Evolutionary conservation across 2,797 vertebrate species (phyloP), one percentile per base, ranked within the genome.

Genomic region (Acanthornis magna): DNA sequence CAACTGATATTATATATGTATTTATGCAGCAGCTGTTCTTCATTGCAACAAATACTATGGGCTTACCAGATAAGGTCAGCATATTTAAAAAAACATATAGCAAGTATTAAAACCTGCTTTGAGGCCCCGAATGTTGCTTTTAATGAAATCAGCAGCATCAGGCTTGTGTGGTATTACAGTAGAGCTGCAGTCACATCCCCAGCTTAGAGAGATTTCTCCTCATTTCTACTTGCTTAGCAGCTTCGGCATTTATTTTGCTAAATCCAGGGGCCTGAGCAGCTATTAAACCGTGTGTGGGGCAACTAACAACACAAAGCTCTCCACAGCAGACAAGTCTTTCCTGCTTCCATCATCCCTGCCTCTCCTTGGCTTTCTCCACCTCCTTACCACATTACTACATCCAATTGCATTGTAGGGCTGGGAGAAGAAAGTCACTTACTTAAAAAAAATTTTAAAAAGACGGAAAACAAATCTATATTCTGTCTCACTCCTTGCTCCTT

Each of bases 21-120:
- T 97, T 97, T 96, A 96, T 96, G 95, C 95, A 89, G 81, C 97
- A 97, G 96, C 96, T 97, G 96, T 92, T 96, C 92, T 96, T 96
- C 93, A 61, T 88, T 73, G 94, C 95, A 95, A 95, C 85, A 90
- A 97, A 96, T 94, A 95, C 89, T 96, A 96, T 91, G 95, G 87
- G 93, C 94, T 97, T 97, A 96, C 63, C 79, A 93, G 96, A 96
- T 93, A 96, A 94, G 96, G 96, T 96, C 96, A 97, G 88, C 86
- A 90, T 93, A 90, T 92, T 96, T 36, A 48, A 73, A 95, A 88
- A 93, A 81, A 93, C 82, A 96, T 87, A 96, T 73, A 96, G 71
- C 73, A 80, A 94, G 91, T 94, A 96, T 95, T 96, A 97, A 97
- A 96, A 83, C 53, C 89, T 93, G 86, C 96, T 97, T 94, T 94